Conservation (phyloP, 2,888 invertebrate genomes). For the Drosophila formosana region DNA sequence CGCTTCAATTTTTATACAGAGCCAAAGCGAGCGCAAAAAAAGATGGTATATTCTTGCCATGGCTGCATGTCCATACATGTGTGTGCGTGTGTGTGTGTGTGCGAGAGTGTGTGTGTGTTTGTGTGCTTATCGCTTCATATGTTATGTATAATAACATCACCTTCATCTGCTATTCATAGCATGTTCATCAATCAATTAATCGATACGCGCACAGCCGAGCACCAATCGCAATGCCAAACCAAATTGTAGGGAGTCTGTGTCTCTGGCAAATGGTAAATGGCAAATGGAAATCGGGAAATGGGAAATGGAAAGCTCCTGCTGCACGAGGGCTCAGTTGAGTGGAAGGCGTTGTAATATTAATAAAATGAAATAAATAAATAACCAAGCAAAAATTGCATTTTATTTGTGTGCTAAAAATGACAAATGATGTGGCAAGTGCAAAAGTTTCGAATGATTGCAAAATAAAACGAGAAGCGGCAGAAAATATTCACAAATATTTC, state of each 20-base stretch:
- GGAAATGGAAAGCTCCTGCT: conserved; percentile 12
- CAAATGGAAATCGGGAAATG: neutral
- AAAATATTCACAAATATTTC: neutral
- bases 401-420: conserved; percentile 15
- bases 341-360: conserved; percentile 31
- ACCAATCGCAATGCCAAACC: conserved; percentile 32
- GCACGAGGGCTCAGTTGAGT: conserved; percentile 1
- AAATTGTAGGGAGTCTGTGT: conserved; percentile 16
- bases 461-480: neutral
- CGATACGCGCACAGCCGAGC: conserved; percentile 60
- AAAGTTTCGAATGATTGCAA: conserved; percentile 7
- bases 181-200: conserved; percentile 80
- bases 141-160: conserved; percentile 66
- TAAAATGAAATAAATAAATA: conserved; percentile 23
- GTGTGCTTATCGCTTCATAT: conserved; percentile 62
- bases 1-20: conserved; percentile 51
- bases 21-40: conserved; percentile 35
- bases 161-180: conserved; percentile 77
- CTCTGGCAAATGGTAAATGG: no score
- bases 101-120: conserved; percentile 16
- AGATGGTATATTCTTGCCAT: conserved; percentile 30
- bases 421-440: conserved; percentile 23
- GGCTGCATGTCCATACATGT: conserved; percentile 25
- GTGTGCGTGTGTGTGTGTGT: conserved; percentile 2
- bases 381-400: conserved; percentile 2